Percentiles rank a stretch among this genome's conserved stretches.
These are phyloP conservation scores for Myodes glareolus DNA, from an alignment of 2,113 vertebrate species.

Conservation along the genomic window DNA sequence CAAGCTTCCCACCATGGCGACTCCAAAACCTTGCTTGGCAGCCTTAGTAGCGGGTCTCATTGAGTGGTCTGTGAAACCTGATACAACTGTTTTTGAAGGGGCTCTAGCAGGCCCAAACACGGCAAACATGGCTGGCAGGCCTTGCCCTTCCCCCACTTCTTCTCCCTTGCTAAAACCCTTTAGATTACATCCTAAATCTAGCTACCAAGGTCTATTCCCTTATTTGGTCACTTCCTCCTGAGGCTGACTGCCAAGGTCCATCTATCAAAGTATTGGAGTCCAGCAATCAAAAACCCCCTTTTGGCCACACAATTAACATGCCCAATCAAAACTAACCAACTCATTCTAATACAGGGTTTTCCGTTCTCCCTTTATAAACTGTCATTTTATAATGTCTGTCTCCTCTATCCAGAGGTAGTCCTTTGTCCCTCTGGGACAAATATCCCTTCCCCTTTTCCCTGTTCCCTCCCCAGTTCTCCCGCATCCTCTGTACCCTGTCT, in stretches of 20 bases:
- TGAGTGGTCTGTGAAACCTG: neutral
- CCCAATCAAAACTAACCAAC: neutral
- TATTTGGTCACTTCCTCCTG: neutral
- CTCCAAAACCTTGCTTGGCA: conserved; percentile 23
- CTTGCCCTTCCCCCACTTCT: neutral
- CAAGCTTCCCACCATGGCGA: neutral
- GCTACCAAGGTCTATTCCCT: neutral
- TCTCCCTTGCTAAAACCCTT: neutral
- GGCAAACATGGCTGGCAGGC: neutral
- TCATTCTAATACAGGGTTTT: neutral
- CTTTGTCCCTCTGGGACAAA: neutral
- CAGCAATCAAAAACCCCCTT: neutral
- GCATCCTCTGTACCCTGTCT: neutral
- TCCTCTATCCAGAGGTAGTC: neutral
- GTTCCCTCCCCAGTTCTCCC: neutral
- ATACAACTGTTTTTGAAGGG: neutral
- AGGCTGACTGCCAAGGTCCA: neutral
- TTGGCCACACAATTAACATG: neutral
- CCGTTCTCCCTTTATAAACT: neutral
- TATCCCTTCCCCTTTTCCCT: neutral
- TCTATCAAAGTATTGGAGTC: neutral
- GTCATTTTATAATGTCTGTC: neutral
- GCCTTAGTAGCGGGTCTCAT: conserved; percentile 20
- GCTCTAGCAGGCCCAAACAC: neutral
- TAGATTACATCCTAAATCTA: neutral